These are phyloP conservation scores for Neotoxoptera formosana DNA, from an alignment of 1,140 invertebrate genomes.

Conservation along the genomic window DNA sequence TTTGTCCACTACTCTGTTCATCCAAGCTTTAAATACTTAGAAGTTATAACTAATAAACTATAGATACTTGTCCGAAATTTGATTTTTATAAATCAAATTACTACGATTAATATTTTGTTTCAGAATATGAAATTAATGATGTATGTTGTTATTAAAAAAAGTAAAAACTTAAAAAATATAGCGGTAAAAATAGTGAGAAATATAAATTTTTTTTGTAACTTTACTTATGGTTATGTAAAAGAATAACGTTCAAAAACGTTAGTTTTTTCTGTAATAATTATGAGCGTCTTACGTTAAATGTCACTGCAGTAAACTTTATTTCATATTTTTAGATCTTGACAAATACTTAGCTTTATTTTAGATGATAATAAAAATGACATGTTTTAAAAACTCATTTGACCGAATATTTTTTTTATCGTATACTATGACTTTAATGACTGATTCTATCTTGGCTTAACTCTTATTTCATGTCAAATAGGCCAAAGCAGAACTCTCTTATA, in stretches of 20 bases:
- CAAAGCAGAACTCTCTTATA: background rate
- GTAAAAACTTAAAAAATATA: background rate
- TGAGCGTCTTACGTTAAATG: background rate
- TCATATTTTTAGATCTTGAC: too few species aligned
- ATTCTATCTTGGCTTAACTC: background rate
- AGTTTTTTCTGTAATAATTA: background rate
- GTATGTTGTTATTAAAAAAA: background rate
- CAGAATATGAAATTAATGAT: background rate
- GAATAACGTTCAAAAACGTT: too few species aligned
- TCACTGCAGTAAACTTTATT: background rate
- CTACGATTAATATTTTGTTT: background rate
- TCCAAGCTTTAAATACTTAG: background rate
- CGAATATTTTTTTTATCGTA: background rate
- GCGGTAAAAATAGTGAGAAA: too few species aligned
- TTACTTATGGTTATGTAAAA: too few species aligned
- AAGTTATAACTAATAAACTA: too few species aligned
- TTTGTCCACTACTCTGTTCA: background rate
- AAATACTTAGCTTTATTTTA: too few species aligned
- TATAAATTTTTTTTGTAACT: too few species aligned
- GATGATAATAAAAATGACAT: too few species aligned
- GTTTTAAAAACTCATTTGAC: too few species aligned
- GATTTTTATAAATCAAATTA: too few species aligned
- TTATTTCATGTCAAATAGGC: too few species aligned
- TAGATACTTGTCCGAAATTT: background rate
- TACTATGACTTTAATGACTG: too few species aligned